These are phyloP conservation scores for Leucopsar rothschildi DNA, from an alignment of 2,113 vertebrate species.

Conservation along the genomic window DNA sequence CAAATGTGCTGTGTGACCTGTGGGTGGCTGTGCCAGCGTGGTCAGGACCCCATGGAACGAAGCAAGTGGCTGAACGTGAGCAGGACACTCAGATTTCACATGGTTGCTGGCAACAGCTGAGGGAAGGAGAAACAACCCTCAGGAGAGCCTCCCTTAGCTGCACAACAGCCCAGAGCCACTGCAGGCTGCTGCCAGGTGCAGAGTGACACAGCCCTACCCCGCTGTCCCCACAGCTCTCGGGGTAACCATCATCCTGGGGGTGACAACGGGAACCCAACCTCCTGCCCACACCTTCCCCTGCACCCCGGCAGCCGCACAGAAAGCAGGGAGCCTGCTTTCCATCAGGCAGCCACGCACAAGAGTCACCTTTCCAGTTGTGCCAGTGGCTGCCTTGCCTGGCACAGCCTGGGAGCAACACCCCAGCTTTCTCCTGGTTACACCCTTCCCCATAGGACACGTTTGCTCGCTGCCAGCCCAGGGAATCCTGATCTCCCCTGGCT, in stretches of 20 bases:
- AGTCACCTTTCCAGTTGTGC: constrained; percentile 38
- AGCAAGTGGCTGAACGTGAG: neutral
- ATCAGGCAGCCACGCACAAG: neutral
- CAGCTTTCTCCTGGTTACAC: neutral
- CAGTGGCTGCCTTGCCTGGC: neutral
- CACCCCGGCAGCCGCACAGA: neutral
- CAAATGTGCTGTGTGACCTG: fast-evolving
- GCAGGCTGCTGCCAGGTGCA: neutral
- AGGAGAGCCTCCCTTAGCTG: neutral
- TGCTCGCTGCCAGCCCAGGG: neutral
- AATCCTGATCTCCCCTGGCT: neutral
- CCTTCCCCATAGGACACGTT: neutral
- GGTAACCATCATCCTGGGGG: neutral
- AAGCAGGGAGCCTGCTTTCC: neutral
- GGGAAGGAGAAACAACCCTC: neutral
- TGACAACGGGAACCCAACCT: neutral
- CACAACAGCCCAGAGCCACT: neutral
- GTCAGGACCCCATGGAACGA: fast-evolving
- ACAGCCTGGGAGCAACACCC: neutral
- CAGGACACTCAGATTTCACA: neutral
- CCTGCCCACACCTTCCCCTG: neutral
- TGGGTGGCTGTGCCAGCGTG: fast-evolving
- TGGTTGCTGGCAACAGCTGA: neutral
- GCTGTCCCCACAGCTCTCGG: fast-evolving
- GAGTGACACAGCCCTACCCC: neutral